Evolutionary conservation across 2,113 vertebrate species (phyloP).

Genomic region (Trochalopteron elliotii): DNA sequence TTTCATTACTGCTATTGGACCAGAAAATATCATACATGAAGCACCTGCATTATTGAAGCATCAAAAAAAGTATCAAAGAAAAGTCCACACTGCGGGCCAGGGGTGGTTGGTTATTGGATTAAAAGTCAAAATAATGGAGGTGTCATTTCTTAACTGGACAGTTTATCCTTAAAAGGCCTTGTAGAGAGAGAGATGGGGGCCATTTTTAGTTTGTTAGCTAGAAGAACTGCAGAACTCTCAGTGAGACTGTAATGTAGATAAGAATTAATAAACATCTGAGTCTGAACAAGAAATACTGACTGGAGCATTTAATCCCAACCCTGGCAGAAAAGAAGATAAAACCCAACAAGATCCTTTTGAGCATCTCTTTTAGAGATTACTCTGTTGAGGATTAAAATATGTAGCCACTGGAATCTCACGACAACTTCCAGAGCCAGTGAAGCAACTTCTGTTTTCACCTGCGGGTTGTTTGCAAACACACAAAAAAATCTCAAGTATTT

Average conservation of each 20-base stretch:
- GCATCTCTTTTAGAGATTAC: not conserved
- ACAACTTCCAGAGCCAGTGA: not conserved
- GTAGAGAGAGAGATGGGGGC: no score
- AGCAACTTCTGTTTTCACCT: not conserved
- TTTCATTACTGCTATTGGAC: not conserved
- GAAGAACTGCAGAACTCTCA: no score
- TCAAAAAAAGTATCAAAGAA: not conserved
- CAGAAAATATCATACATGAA: not conserved
- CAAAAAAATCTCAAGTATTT: not conserved
- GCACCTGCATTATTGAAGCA: not conserved
- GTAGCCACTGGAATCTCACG: not conserved
- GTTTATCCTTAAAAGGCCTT: no score
- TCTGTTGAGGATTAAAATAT: not conserved
- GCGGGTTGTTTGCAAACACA: not conserved
- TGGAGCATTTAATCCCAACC: not conserved
- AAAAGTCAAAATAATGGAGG: no score
- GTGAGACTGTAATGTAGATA: no score
- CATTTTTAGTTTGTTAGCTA: no score
- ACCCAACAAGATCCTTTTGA: not conserved
- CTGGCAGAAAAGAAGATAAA: no score
- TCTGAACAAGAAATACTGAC: not conserved
- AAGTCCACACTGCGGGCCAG: no score
- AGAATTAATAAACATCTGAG: not conserved
- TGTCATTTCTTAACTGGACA: no score
- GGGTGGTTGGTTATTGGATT: no score